Evolutionary conservation across 2,888 invertebrate species (phyloP).

Genomic region (Lochmaea capreae): DNA sequence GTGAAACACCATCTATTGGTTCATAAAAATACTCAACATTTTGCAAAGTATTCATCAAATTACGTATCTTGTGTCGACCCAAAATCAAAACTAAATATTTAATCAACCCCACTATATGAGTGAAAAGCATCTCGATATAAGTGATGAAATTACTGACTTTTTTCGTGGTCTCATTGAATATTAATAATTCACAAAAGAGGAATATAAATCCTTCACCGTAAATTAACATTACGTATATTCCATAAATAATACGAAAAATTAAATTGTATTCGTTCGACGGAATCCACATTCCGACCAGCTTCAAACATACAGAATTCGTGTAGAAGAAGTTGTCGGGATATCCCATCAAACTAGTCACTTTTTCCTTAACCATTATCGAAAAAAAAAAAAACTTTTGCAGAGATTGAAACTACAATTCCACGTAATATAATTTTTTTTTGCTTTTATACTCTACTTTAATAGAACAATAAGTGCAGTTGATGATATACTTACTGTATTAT

Average conservation of each 20-base stretch:
- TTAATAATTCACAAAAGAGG: constrained; percentile 34
- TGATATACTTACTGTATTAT: background rate
- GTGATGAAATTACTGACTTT: constrained; percentile 39
- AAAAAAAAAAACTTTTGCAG: background rate
- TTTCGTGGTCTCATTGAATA: constrained; percentile 29
- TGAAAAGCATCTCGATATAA: constrained; percentile 49
- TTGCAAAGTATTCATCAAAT: constrained; percentile 28
- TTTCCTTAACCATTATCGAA: background rate
- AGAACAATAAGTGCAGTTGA: background rate
- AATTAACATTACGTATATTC: constrained; percentile 18
- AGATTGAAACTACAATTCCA: background rate
- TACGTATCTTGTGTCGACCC: constrained; percentile 19
- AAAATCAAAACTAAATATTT: constrained; percentile 47
- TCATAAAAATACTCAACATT: constrained; percentile 26
- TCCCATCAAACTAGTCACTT: background rate
- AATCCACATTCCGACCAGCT: constrained; percentile 31
- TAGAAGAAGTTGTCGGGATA: constrained; percentile 26
- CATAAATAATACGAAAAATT: constrained; percentile 17
- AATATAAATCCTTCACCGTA: constrained; percentile 22
- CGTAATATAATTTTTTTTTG: background rate
- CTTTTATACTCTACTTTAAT: background rate
- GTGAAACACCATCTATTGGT: constrained; percentile 16
- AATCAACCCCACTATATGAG: constrained; percentile 47
- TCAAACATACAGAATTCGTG: constrained; percentile 10
- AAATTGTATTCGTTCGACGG: constrained; percentile 13